Evolutionary conservation across 2,888 invertebrate genomes (phyloP).

Genomic region (Sphinx pinastri): DNA sequence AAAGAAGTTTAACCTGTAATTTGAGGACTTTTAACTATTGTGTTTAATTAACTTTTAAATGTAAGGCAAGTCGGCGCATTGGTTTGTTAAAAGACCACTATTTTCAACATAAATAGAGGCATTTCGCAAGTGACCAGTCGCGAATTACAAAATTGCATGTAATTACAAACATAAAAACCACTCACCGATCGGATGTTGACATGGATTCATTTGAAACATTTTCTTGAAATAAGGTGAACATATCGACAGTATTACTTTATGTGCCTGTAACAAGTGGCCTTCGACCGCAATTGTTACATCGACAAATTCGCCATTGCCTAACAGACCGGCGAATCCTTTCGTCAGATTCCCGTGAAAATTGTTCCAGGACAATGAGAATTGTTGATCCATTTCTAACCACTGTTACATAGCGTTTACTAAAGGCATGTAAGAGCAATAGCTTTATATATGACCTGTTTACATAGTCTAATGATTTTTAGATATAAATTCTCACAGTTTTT

Average conservation of each 20-base stretch:
- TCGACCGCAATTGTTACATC: slow-evolving; percentile 86
- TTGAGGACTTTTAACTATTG: too few species aligned
- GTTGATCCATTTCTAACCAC: slow-evolving; percentile 84
- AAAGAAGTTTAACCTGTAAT: too few species aligned
- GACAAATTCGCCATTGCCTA: slow-evolving; percentile 84
- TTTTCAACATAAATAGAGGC: slow-evolving; percentile 2
- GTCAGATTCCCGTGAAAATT: slow-evolving; percentile 89
- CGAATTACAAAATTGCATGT: slow-evolving; percentile 12
- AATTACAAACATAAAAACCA: slow-evolving; percentile 33
- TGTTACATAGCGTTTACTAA: slow-evolving; percentile 60
- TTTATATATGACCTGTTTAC: background rate
- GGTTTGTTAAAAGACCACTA: background rate
- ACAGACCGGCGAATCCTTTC: slow-evolving; percentile 85
- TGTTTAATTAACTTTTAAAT: background rate
- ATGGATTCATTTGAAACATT: slow-evolving; percentile 86
- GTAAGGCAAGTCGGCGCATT: background rate
- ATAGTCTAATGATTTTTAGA: background rate
- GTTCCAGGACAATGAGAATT: slow-evolving; percentile 89
- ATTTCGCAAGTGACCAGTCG: slow-evolving; percentile 12
- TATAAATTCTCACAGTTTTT: slow-evolving; percentile 44
- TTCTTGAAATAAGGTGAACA: slow-evolving; percentile 89
- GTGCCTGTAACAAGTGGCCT: slow-evolving; percentile 87
- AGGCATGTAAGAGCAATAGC: slow-evolving; percentile 25
- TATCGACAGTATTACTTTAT: slow-evolving; percentile 88
- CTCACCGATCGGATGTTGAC: slow-evolving; percentile 86